Conservation (phyloP, 1,140 invertebrate species). For the Caenorhabditis briggsae region DNA sequence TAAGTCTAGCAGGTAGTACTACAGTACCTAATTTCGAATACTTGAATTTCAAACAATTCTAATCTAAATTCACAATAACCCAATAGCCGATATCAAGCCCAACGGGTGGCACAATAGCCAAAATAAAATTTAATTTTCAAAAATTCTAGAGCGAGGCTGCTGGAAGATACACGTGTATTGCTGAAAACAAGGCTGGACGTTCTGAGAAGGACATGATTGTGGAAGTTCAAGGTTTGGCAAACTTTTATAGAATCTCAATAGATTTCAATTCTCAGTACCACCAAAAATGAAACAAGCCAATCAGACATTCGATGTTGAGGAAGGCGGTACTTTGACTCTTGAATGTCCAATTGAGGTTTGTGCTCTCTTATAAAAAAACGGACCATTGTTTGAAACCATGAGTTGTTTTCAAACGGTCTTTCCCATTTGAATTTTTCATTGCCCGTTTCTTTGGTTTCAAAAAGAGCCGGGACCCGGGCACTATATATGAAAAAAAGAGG, state of each 20-base stretch:
- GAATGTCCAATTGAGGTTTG: conserved; percentile 69
- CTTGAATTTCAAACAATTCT: no score
- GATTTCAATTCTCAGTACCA: conserved; percentile 64
- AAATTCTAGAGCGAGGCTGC: conserved; percentile 39
- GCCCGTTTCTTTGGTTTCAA: conserved; percentile 1
- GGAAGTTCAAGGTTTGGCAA: conserved; percentile 79
- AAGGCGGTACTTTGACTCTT: conserved; percentile 70
- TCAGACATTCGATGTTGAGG: conserved; percentile 65
- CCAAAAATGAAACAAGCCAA: conserved; percentile 65
- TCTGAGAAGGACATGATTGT: conserved; percentile 82
- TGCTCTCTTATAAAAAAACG: neutral
- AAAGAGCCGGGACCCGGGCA: conserved; percentile 1
- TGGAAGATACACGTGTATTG: conserved; percentile 85
- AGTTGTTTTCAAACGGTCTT: neutral
- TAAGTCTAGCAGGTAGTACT: no score
- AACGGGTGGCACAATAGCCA: no score
- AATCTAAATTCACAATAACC: no score
- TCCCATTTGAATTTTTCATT: neutral
- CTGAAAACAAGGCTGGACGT: conserved; percentile 83
- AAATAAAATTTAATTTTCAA: neutral
- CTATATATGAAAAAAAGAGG: conserved; percentile 19
- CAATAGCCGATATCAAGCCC: no score
- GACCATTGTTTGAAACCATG: neutral
- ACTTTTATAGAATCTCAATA: no score
- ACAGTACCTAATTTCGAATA: no score